phyloP scores from a whole-genome alignment of 1,140 invertebrate species.

The Matsumurasca onukii region DNA sequence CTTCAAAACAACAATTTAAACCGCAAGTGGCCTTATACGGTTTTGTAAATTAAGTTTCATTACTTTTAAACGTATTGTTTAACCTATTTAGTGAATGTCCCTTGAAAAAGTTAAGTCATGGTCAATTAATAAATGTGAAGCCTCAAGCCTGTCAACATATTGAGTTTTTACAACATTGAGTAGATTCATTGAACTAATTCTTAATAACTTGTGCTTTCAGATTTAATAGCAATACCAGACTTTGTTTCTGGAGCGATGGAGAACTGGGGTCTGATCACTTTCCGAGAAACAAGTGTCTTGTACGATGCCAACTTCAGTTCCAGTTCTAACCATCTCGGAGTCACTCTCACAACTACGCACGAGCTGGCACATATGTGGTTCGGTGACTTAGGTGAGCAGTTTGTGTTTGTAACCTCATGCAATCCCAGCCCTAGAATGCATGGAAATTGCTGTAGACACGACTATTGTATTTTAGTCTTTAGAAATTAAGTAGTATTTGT shows the following conservation, averaged over 20 bases:
- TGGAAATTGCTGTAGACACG: conserved; percentile 10
- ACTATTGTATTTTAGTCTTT: conserved; percentile 34
- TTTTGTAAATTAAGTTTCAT: no score
- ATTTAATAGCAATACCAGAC: conserved; percentile 92
- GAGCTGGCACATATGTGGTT: conserved; percentile 95
- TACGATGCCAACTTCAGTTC: conserved; percentile 69
- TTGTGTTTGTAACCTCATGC: no score
- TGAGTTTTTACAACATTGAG: no score
- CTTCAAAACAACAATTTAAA: no score
- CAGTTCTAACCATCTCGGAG: conserved; percentile 69
- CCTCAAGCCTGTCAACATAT: no score
- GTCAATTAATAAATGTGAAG: no score
- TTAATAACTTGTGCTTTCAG: conserved; percentile 52
- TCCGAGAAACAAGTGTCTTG: conserved; percentile 79
- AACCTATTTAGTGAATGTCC: no score
- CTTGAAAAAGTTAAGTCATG: no score
- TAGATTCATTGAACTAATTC: no score
- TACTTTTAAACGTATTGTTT: no score
- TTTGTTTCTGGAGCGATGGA: conserved; percentile 96
- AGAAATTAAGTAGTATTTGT: conserved; percentile 10
- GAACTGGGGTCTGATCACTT: conserved; percentile 88
- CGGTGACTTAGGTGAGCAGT: conserved; percentile 77
- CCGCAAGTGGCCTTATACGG: no score
- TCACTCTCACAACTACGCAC: conserved; percentile 82
- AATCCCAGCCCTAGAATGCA: background rate